Percentiles rank a stretch among this genome's conserved stretches.
Conservation (phyloP, 2,888 invertebrate species). For the Apamea epomidion region DNA sequence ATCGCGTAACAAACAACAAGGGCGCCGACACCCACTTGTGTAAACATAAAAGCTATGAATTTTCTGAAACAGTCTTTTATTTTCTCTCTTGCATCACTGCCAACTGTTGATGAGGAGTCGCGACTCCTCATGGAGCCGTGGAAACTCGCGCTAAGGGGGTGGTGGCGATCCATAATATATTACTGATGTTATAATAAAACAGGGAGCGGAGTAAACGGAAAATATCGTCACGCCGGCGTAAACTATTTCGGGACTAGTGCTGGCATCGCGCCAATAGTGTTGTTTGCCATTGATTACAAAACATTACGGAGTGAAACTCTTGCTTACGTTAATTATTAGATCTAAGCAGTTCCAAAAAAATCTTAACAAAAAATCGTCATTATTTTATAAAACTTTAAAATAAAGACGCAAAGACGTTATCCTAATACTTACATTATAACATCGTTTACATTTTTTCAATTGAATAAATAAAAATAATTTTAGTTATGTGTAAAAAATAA, state of each 20-base stretch:
- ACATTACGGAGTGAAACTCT: slow-evolving; percentile 61
- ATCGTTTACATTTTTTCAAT: neutral
- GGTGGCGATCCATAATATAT: slow-evolving; percentile 81
- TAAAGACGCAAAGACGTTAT: neutral
- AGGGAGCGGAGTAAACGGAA: slow-evolving; percentile 69
- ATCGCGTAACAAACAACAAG: slow-evolving; percentile 96
- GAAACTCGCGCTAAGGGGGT: slow-evolving; percentile 81
- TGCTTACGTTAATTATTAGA: slow-evolving; percentile 1
- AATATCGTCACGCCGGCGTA: slow-evolving; percentile 68
- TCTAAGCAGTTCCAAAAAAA: neutral
- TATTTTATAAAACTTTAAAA: neutral
- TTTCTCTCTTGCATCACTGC: slow-evolving; percentile 93
- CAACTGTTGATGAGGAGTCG: slow-evolving; percentile 92
- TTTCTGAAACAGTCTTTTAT: slow-evolving; percentile 96
- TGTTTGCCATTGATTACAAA: slow-evolving; percentile 80
- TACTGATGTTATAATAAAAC: slow-evolving; percentile 58
- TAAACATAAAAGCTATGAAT: slow-evolving; percentile 97
- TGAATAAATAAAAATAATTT: neutral
- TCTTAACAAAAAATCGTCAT: neutral
- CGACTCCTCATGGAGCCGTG: slow-evolving; percentile 92
- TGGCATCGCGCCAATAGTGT: slow-evolving; percentile 81
- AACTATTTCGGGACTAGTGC: slow-evolving; percentile 82
- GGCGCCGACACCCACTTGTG: slow-evolving; percentile 97
- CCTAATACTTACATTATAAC: slow-evolving; percentile 1
- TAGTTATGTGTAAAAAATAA: neutral